phyloP scores from a whole-genome alignment of 2,888 invertebrate species.

The Linnaemya vulpina region DNA sequence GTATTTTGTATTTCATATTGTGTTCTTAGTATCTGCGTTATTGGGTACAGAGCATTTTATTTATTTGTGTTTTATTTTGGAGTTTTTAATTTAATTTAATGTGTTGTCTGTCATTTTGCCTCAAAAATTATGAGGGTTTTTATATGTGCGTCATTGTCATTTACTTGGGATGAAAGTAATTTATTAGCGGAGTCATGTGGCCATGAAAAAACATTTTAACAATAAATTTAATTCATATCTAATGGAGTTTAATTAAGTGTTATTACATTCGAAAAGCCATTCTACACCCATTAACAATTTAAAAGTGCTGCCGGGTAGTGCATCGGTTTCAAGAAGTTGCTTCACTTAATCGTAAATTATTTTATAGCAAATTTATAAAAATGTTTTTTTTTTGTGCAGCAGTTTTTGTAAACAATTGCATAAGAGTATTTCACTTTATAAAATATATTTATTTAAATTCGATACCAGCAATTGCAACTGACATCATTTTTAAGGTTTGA shows the following conservation, averaged over 20 bases:
- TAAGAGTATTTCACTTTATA: constrained; percentile 17
- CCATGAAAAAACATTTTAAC: constrained; percentile 3
- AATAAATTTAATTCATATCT: constrained; percentile 50
- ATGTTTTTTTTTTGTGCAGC: no score
- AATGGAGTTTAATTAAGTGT: constrained; percentile 54
- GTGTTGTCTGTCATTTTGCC: constrained; percentile 48
- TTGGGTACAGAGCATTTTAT: constrained; percentile 10
- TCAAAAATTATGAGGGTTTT: constrained; percentile 64
- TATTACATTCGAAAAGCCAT: neutral
- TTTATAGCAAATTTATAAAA: neutral
- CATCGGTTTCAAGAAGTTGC: neutral
- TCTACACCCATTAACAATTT: neutral
- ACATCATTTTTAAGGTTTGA: constrained; percentile 60
- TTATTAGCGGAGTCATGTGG: constrained; percentile 29
- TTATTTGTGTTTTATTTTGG: neutral
- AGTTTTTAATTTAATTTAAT: constrained; percentile 65
- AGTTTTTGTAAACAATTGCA: neutral
- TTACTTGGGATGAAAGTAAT: constrained; percentile 19
- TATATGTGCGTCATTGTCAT: neutral
- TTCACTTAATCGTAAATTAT: neutral
- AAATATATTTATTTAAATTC: constrained; percentile 34
- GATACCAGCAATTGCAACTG: constrained; percentile 47
- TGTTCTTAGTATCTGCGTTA: neutral
- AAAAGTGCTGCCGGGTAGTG: neutral
- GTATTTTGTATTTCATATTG: neutral